These are phyloP conservation scores for Phaethon lepturus DNA, from an alignment of 2,113 vertebrate genomes.

Conservation along the genomic window DNA sequence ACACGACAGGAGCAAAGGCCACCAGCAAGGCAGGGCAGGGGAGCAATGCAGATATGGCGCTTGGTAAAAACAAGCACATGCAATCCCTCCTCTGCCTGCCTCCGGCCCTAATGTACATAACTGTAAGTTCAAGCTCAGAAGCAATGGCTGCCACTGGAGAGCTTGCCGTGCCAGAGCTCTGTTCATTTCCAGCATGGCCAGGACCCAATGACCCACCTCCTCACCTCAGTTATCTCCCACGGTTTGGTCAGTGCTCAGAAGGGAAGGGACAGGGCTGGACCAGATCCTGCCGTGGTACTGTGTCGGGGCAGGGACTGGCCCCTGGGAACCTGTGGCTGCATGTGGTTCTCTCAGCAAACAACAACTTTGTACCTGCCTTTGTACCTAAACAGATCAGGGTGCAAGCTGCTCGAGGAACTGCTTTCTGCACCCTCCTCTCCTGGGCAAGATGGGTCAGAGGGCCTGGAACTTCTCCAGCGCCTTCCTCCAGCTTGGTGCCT, in stretches of 20 bases:
- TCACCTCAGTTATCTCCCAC: neutral
- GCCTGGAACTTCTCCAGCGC: neutral
- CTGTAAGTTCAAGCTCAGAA: neutral
- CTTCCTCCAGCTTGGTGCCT: neutral
- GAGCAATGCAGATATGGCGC: rapidly evolving
- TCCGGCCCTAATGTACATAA: rapidly evolving
- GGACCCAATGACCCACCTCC: neutral
- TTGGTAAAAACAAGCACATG: neutral
- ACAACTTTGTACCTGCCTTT: neutral
- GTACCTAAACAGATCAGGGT: neutral
- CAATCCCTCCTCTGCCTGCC: neutral
- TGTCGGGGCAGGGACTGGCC: neutral
- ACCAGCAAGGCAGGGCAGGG: neutral
- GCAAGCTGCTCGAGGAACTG: neutral
- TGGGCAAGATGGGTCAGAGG: neutral
- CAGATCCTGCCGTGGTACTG: neutral
- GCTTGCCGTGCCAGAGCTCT: neutral
- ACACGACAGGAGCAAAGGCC: rapidly evolving
- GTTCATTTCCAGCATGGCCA: neutral
- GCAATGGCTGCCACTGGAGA: neutral
- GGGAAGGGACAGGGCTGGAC: neutral
- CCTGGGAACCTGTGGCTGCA: neutral
- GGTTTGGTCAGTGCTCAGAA: rapidly evolving
- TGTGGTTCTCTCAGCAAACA: neutral
- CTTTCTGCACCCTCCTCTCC: neutral